Percentiles rank a stretch among this genome's conserved stretches.
These are phyloP conservation scores for Dendrolimus punctatus DNA, from an alignment of 1,140 invertebrate species.

Conservation along the genomic window DNA sequence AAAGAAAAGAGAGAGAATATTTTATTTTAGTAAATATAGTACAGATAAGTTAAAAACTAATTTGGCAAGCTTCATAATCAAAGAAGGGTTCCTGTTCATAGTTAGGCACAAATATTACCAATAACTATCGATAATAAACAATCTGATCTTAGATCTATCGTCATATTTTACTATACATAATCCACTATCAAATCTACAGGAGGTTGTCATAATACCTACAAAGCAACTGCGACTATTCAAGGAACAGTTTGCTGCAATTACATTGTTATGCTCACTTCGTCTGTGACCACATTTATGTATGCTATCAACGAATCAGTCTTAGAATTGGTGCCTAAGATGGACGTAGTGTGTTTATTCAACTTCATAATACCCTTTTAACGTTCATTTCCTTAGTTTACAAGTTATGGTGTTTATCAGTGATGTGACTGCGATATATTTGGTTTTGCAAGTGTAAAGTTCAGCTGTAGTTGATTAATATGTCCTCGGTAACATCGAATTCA, in stretches of 20 bases:
- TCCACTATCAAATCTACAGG: neutral
- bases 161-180: no score
- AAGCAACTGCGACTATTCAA: constrained; percentile 57
- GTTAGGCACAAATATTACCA: no score
- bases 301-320: constrained; percentile 56
- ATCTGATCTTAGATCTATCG: no score
- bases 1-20: no score
- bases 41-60: no score
- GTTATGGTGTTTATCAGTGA: constrained; percentile 38
- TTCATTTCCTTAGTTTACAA: neutral
- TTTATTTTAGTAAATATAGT: no score
- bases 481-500: constrained; percentile 62
- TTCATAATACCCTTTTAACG: constrained; percentile 2
- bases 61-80: no score
- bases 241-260: constrained; percentile 68
- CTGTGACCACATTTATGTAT: constrained; percentile 56
- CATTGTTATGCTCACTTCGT: constrained; percentile 66
- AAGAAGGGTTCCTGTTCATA: no score
- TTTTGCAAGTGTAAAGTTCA: constrained; percentile 19
- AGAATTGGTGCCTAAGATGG: constrained; percentile 55
- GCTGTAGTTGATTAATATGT: constrained; percentile 42
- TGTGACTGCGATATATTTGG: constrained; percentile 30
- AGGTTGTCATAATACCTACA: constrained; percentile 23
- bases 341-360: constrained; percentile 31
- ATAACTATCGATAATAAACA: no score